phyloP scores from a whole-genome alignment of 2,113 vertebrate species.

The Ammodytes dubius region DNA sequence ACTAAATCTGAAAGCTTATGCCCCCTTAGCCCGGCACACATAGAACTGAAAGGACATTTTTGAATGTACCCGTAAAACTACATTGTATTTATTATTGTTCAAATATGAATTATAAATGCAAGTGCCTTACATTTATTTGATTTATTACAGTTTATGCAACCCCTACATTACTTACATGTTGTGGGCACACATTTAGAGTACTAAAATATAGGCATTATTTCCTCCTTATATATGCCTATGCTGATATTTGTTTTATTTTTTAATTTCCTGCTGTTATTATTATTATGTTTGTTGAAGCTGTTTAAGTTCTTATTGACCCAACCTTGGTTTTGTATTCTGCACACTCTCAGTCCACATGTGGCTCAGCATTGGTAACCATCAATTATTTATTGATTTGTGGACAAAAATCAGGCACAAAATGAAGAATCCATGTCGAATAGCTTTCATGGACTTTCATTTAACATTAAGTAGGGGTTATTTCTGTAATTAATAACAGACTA shows the following conservation, averaged over 20 bases:
- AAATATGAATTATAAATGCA: neutral
- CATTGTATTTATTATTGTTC: neutral
- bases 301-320: neutral
- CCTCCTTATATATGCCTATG: no score
- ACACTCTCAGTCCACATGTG: neutral
- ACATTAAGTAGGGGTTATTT: neutral
- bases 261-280: no score
- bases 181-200: neutral
- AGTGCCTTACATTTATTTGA: neutral
- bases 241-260: neutral
- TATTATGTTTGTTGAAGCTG: neutral
- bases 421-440: neutral
- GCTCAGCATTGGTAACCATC: neutral
- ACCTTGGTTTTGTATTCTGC: neutral
- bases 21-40: conserved; percentile 16
- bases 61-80: neutral
- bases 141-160: neutral
- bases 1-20: conserved; percentile 44
- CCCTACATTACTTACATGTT: neutral
- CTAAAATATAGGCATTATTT: neutral
- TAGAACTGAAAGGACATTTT: neutral
- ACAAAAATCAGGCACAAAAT: neutral
- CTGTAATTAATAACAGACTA: neutral
- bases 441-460: conserved; percentile 5
- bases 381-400: neutral